These are phyloP conservation scores for Anthonomus grandis DNA, from an alignment of 1,140 invertebrate species.

Conservation along the genomic window DNA sequence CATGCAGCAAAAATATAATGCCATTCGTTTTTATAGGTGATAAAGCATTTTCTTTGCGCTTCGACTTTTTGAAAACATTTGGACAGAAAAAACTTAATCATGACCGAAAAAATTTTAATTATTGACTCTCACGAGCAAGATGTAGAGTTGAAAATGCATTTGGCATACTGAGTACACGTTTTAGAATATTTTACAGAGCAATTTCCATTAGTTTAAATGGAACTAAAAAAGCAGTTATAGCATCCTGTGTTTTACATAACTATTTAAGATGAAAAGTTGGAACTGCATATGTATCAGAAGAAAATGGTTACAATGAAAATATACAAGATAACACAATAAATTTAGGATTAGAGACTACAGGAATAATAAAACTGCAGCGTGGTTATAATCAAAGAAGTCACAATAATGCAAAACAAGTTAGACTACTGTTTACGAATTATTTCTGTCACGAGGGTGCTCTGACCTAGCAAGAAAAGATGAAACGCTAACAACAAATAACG, in stretches of 20 bases:
- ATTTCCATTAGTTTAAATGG: neutral
- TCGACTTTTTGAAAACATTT: neutral
- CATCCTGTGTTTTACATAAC: neutral
- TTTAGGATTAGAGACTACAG: neutral
- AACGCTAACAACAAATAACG: neutral
- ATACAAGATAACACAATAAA: neutral
- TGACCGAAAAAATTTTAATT: neutral
- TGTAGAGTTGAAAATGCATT: neutral
- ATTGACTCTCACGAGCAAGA: no score
- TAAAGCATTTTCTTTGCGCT: neutral
- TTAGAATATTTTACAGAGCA: no score
- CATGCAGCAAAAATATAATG: constrained; percentile 22
- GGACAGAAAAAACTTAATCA: neutral
- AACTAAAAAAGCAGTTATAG: neutral
- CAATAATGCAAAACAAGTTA: neutral
- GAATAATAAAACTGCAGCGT: no score
- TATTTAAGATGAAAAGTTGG: neutral
- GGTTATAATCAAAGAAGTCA: neutral
- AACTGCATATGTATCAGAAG: constrained; percentile 1
- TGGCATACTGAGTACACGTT: neutral
- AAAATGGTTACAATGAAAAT: neutral
- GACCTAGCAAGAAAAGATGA: neutral
- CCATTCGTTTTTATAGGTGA: constrained; percentile 3
- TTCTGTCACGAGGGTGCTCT: neutral
- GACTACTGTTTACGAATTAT: neutral